Base-by-base conservation (phyloP, 1,140 invertebrate species). In the Atta texana region DNA sequence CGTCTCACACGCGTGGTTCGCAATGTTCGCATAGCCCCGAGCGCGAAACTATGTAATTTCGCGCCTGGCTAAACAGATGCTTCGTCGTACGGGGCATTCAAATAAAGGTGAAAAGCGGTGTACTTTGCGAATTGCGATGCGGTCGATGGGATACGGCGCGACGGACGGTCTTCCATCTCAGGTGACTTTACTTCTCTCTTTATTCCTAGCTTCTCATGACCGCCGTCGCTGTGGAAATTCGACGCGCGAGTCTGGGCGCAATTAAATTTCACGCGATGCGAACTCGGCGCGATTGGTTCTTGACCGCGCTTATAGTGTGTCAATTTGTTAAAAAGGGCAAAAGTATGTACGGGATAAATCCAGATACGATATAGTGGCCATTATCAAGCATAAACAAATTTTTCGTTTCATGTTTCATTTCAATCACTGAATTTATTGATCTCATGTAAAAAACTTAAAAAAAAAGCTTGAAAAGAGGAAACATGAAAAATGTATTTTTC, bases 31-130 rank as follows among this genome's bases (percentile, higher is more conserved):
- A 49, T 12, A 59, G 51, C 59, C 24, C 5, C 55, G 24, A 86
- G 72, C 80, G 63, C 88, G 78, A 90, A 89, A 87, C 91, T 91
- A 90, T 88, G 91, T 92, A 92, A 92, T 92, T 92, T 92, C 90
- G 88, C 91, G 91, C 85, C 87, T 89, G 90, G 91, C 91, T 91
- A 91, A 88, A 82, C 91, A 91, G 85, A 64, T 76, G 90, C 55
- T n/a, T 71, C 39, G 66, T 63, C 61, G 76, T 74, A 31, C 87
- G 82, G 63, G 76, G 57, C 55, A 78, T 69, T 82, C 69, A 18
- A 34, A 61, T 84, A 90, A 90, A 90, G 86, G 74, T 87, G 88
- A 87, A 87, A 90, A 87, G 69, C 75, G 63, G 16, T 44, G 59
- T 55, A 69, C 81, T 28, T 59, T 51, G 85, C 72, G 63, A 69